Percentiles rank a stretch among this genome's conserved stretches.
phyloP scores from a whole-genome alignment of 37 sponge, comb jelly and placozoan genomes.

The Agelas oroides region DNA sequence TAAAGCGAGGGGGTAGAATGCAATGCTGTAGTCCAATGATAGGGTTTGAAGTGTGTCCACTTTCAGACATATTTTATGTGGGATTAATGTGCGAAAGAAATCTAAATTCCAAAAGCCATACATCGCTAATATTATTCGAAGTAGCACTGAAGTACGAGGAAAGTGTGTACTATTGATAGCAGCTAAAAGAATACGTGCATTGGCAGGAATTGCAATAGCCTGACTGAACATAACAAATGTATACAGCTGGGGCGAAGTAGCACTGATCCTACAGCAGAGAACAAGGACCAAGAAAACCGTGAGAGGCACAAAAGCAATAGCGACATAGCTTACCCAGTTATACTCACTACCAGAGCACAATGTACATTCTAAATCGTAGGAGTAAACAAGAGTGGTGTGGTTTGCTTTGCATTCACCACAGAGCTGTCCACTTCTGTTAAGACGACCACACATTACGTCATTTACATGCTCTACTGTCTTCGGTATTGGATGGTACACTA shows the following conservation, averaged over 20 bases:
- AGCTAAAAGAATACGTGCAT: slow-evolving; percentile 7
- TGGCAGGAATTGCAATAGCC: slow-evolving; percentile 8
- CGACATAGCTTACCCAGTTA: slow-evolving; percentile 13
- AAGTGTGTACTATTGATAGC: neutral
- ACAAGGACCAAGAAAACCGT: slow-evolving; percentile 55
- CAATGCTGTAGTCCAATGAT: slow-evolving; percentile 25
- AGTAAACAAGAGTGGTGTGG: slow-evolving; percentile 38
- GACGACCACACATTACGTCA: slow-evolving; percentile 20
- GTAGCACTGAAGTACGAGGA: neutral
- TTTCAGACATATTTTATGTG: slow-evolving; percentile 1
- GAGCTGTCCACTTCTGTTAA: slow-evolving; percentile 48
- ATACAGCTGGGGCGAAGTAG: slow-evolving; percentile 50
- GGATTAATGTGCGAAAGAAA: slow-evolving; percentile 19
- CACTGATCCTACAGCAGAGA: slow-evolving; percentile 62
- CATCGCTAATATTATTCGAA: neutral
- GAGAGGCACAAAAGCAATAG: slow-evolving; percentile 49
- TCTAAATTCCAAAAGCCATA: slow-evolving; percentile 53
- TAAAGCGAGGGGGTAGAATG: slow-evolving; percentile 42
- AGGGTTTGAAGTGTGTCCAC: slow-evolving; percentile 2
- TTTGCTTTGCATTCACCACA: slow-evolving; percentile 64
- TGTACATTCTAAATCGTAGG: slow-evolving; percentile 15
- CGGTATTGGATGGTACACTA: neutral
- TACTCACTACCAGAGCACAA: neutral
- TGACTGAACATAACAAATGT: slow-evolving; percentile 67
- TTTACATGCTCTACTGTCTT: neutral